These are phyloP conservation scores for Serilophus lunatus DNA, from an alignment of 2,113 vertebrate species.

Conservation along the genomic window DNA sequence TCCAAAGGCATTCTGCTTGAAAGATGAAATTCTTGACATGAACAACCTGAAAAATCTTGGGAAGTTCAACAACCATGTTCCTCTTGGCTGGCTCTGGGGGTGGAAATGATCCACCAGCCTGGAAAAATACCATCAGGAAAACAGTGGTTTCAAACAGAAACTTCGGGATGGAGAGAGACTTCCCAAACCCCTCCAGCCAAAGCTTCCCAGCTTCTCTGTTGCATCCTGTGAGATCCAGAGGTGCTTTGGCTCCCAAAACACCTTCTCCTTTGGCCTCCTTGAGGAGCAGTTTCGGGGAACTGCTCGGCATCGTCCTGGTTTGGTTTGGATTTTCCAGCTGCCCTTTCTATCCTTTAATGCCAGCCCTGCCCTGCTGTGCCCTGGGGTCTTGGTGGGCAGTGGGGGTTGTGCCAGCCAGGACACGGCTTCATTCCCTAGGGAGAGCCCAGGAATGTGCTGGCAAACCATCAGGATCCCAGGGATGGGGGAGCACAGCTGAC, in stretches of 20 bases:
- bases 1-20: background rate
- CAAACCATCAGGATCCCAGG: background rate
- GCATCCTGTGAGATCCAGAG: background rate
- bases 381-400: too few species aligned
- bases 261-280: background rate
- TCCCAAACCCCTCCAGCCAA: background rate
- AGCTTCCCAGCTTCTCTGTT: background rate
- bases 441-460: background rate
- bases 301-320: background rate
- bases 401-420: background rate
- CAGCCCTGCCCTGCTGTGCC: background rate
- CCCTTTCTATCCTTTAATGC: background rate
- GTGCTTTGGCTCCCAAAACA: background rate
- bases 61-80: background rate
- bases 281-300: background rate
- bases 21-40: background rate
- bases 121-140: background rate
- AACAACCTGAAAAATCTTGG: background rate
- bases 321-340: background rate
- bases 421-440: fast-evolving
- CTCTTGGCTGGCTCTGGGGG: background rate
- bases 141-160: background rate
- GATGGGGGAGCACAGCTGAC: fast-evolving
- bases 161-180: background rate
- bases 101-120: background rate